Evolutionary conservation across 1,140 invertebrate genomes (phyloP).

Genomic region (Lepidurus packardi): DNA sequence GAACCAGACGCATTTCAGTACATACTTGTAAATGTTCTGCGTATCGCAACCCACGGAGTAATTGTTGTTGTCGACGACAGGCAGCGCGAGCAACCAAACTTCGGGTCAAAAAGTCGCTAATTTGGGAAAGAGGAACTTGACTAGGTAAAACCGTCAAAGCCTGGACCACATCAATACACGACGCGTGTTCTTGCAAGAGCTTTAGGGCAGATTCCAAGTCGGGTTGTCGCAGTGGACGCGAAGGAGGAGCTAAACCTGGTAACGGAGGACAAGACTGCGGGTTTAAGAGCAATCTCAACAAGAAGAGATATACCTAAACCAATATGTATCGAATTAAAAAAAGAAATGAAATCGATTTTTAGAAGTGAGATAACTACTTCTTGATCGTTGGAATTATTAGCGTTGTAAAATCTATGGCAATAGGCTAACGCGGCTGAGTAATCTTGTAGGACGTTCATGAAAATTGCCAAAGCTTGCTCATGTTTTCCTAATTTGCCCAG

Average conservation of each 20-base stretch:
- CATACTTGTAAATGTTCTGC: conserved; percentile 68
- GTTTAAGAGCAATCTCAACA: conserved; percentile 53
- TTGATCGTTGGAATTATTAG: conserved; percentile 37
- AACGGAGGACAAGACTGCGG: conserved; percentile 51
- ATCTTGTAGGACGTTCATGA: conserved; percentile 75
- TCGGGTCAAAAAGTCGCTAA: conserved; percentile 70
- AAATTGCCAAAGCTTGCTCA: conserved; percentile 87
- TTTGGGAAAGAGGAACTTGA: conserved; percentile 61
- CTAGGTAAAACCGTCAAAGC: conserved; percentile 69
- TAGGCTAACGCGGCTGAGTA: conserved; percentile 73
- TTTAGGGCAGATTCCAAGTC: conserved; percentile 70
- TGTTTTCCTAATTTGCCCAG: conserved; percentile 78
- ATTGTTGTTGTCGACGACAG: conserved; percentile 62
- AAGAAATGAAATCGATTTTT: not conserved
- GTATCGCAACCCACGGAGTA: conserved; percentile 72
- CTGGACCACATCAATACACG: conserved; percentile 69
- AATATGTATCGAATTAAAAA: conserved; percentile 28
- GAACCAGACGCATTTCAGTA: not conserved
- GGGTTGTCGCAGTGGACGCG: conserved; percentile 48
- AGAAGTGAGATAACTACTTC: conserved; percentile 30
- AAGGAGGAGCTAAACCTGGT: conserved; percentile 44
- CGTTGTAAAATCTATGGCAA: conserved; percentile 57
- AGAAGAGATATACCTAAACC: conserved; percentile 52
- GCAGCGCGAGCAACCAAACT: conserved; percentile 67
- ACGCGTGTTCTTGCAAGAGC: conserved; percentile 72